phyloP scores from a whole-genome alignment of 2,113 vertebrate species.

The chimpanzee (Pan troglodytes) region NHGRI_mPanTro3-v2.1_pri NC_072413.2:78414501-78415000 shows the following conservation, averaged over 20 bases:
- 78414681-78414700: background rate
- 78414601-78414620: conserved; percentile 4
- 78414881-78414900: conserved; percentile 34
- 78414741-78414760: background rate
- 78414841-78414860: conserved; percentile 38
- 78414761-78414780: background rate
- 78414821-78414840: background rate
- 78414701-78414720: background rate
- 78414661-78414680: background rate
- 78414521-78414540: background rate
- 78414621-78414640: background rate
- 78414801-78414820: background rate
- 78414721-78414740: background rate
- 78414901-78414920: conserved; percentile 47
- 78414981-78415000: background rate
- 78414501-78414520: background rate
- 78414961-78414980: conserved; percentile 23
- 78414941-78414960: conserved; percentile 17
- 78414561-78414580: background rate
- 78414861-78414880: conserved; percentile 45
- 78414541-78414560: background rate
- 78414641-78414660: background rate
- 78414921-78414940: conserved; percentile 30
- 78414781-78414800: background rate
- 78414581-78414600: background rate